A percentile compares a stretch with the other conserved stretches of the same genome.
Conservation (phyloP, 2,797 vertebrate species). For the Phyllotis vaccarum region DNA sequence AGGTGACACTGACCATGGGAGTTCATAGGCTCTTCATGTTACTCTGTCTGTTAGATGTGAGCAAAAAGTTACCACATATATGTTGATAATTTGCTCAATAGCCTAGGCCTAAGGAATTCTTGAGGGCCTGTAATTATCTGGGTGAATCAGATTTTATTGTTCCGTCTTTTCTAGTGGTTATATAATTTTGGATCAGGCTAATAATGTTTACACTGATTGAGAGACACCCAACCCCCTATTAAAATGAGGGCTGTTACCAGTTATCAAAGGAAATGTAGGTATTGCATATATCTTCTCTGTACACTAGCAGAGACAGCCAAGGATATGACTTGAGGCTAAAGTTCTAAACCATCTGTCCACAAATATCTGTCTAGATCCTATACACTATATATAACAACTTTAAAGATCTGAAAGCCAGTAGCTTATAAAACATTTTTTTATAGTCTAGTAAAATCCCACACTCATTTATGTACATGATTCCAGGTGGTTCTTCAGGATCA, state of each 20-base stretch:
- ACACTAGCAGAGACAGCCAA: background rate
- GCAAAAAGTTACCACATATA: background rate
- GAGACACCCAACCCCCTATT: background rate
- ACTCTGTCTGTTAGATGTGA: background rate
- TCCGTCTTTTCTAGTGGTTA: background rate
- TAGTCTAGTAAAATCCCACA: constrained; percentile 10
- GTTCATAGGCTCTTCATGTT: background rate
- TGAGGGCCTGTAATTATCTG: background rate
- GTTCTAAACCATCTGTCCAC: background rate
- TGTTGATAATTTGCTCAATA: background rate
- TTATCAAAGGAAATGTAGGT: constrained; percentile 1
- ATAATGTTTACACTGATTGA: background rate
- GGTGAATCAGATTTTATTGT: background rate
- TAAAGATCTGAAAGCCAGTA: constrained; percentile 11
- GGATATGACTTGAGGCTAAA: background rate
- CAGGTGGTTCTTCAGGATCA: constrained; percentile 8
- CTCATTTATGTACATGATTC: constrained; percentile 9
- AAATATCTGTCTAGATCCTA: constrained; percentile 5
- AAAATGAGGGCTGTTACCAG: background rate
- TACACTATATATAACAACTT: background rate
- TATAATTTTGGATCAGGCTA: constrained; percentile 40
- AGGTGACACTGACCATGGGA: background rate
- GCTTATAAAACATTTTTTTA: constrained; percentile 55
- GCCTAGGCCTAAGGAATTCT: constrained; percentile 34
- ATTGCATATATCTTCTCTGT: background rate